Evolutionary conservation across 1,140 invertebrate species (phyloP).

Genomic region (Conus ventricosus): DNA sequence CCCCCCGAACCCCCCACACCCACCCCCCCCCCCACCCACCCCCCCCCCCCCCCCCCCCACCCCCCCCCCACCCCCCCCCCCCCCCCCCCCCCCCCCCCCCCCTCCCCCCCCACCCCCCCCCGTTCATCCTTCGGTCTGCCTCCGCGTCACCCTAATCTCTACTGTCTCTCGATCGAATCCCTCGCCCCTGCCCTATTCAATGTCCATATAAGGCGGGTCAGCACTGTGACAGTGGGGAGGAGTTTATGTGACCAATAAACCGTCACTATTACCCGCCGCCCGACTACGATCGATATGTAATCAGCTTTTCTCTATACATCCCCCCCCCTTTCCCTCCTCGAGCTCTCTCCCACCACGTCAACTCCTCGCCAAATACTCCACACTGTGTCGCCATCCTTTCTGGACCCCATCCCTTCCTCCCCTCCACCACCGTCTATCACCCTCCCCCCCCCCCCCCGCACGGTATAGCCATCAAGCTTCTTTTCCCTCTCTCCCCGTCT

Average conservation of each 20-base stretch:
- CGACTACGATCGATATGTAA: not conserved
- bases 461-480: not conserved
- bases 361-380: not conserved
- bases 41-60: too few relatives aligned
- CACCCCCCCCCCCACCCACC: not conserved
- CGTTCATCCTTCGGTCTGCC: too few relatives aligned
- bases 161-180: not conserved
- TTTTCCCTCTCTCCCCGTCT: not conserved
- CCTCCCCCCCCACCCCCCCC: not conserved
- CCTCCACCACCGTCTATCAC: not conserved
- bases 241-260: slow-evolving; percentile 1
- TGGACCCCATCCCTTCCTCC: not conserved
- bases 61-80: too few relatives aligned
- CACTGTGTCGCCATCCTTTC: not conserved
- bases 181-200: not conserved
- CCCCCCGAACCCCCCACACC: not conserved
- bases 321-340: too few relatives aligned
- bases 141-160: not conserved
- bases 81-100: too few relatives aligned
- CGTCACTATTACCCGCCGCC: not conserved
- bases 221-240: not conserved
- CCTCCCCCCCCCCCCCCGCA: not conserved
- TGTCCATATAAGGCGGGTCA: not conserved
- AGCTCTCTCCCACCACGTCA: not conserved
- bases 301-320: not conserved